Evolutionary conservation across 2,888 invertebrate genomes (phyloP).

Genomic region (Lasioglossum morio): DNA sequence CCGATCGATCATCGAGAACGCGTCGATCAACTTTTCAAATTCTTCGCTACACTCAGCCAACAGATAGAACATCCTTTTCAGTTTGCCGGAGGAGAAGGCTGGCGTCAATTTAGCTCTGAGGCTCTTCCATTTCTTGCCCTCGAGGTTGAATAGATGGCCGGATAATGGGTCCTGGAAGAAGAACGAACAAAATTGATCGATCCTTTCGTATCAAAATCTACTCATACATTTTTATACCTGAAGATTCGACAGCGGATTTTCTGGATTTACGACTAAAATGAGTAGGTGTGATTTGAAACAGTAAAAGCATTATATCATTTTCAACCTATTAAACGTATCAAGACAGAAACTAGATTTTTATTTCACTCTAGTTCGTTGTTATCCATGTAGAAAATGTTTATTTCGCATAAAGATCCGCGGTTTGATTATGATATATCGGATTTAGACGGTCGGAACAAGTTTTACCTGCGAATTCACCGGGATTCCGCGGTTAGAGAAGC

Average conservation of each 20-base stretch:
- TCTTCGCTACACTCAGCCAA: constrained; percentile 82
- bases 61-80: constrained; percentile 85
- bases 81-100: constrained; percentile 85
- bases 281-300: too few relatives aligned
- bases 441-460: neutral
- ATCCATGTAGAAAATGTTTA: too few relatives aligned
- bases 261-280: too few relatives aligned
- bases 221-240: neutral
- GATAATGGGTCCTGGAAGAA: constrained; percentile 78
- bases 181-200: neutral
- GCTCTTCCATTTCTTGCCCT: constrained; percentile 84
- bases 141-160: constrained; percentile 83
- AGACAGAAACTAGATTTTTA: too few relatives aligned
- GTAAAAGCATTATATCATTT: too few relatives aligned
- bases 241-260: neutral
- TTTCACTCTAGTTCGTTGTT: too few relatives aligned
- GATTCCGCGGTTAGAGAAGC: constrained; percentile 80
- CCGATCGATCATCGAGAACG: constrained; percentile 28
- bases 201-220: neutral
- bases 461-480: constrained; percentile 77
- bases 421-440: neutral
- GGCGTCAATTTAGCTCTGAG: constrained; percentile 85
- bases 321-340: too few relatives aligned
- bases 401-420: too few relatives aligned
- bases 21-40: constrained; percentile 77